Evolutionary conservation across 2,888 invertebrate genomes (phyloP).

Genomic region (Ellobium chinense): DNA sequence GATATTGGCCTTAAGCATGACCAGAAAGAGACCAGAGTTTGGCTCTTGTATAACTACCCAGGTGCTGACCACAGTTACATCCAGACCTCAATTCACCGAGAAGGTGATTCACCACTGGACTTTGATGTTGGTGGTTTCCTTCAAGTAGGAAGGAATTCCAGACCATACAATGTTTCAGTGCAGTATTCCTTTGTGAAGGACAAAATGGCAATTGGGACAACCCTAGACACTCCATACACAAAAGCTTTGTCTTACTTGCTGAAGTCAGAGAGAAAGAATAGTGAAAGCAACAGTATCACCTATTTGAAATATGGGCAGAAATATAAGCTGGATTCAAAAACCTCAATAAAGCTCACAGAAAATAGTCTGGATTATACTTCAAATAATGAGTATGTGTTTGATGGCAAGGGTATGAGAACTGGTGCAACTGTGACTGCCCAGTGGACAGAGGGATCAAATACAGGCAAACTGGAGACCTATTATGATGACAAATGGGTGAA

Average conservation of each 20-base stretch:
- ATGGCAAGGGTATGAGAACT: conserved; percentile 30
- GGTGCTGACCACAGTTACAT: conserved; percentile 44
- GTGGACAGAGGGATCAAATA: conserved; percentile 11
- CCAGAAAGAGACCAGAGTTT: conserved; percentile 30
- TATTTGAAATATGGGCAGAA: conserved; percentile 35
- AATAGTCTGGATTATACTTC: background rate
- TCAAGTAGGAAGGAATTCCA: conserved; percentile 34
- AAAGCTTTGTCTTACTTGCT: conserved; percentile 37
- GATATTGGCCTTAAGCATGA: conserved; percentile 42
- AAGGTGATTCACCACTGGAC: conserved; percentile 19
- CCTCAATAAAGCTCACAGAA: background rate
- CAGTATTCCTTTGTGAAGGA: conserved; percentile 15
- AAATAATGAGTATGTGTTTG: conserved; percentile 33
- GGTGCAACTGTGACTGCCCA: conserved; percentile 23
- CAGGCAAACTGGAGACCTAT: conserved; percentile 11
- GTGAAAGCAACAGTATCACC: background rate
- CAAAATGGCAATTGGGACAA: conserved; percentile 41
- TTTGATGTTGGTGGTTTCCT: conserved; percentile 43
- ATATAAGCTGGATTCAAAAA: conserved; percentile 17
- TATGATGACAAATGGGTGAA: conserved; percentile 25
- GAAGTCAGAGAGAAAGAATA: conserved; percentile 8
- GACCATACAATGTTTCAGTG: conserved; percentile 45
- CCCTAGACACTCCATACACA: conserved; percentile 46
- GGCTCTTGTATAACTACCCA: conserved; percentile 43
- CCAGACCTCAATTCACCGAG: conserved; percentile 36